Base-by-base conservation (phyloP, 2,888 invertebrate species). In the Cyclophora punctaria region DNA sequence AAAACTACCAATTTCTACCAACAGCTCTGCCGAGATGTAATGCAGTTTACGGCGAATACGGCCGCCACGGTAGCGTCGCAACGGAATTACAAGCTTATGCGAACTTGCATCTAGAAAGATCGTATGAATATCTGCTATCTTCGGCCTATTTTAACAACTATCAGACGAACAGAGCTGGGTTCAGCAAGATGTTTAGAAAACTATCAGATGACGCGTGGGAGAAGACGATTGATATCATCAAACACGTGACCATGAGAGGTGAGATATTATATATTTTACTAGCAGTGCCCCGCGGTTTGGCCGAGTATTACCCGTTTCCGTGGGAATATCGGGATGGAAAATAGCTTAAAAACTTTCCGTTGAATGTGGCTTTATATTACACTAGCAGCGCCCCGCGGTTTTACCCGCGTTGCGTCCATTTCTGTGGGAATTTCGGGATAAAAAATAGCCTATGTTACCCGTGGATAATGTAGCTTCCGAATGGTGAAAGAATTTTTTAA, bases 121-220 rank as follows among this genome's bases (percentile, higher is more conserved):
- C 94, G 0, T 95, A 92, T 67, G 93, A 95, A 56, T 95, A 93
- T 64, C 84, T 96, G 5, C 80, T 95, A 2, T 90, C 95, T 74
- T 90, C 95, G 0, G 91, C 94, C 0, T 92, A 93, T 76, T 96
- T 93, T 78, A 93, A 92, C 65, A 94, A 93, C 67, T 95, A 93
- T 74, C 91, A 93, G 70, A 92, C 92, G 35, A 93, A 94, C 80
- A 90, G 96, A 37, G 90, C 89, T 34, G 96, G 96, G 3, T 95
- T 96, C 79, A 90, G 91, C 63, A 93, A 92, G 69, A 78, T 95
- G 5, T 95, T 93, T 84, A 90, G 91, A 62, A 91, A 91, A 52
- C 78, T 95, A 5, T 94, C 95, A 0, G 95, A 96, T 63, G 84
- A 91, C 6, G 87, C 93, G 3, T 96, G 95, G 93, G 90, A 91